phyloP scores from a whole-genome alignment of 2,888 invertebrate species.

The Eumerus sabulonum region DNA sequence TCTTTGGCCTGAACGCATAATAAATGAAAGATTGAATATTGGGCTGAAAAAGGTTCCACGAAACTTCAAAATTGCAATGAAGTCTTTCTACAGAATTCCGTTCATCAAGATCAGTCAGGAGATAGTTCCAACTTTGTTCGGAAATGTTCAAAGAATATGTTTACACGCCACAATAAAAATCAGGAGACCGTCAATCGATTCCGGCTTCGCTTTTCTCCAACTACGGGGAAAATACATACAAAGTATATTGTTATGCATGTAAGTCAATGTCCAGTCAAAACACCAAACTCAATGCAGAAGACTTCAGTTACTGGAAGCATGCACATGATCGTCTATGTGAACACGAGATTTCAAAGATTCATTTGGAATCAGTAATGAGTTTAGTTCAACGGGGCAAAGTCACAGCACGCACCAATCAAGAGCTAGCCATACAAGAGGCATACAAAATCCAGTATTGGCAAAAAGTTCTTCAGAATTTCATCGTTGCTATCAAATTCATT shows the following conservation, averaged over 20 bases:
- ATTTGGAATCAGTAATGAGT: slow-evolving; percentile 13
- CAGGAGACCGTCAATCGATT: slow-evolving; percentile 13
- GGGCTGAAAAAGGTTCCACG: too few species aligned
- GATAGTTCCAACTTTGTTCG: not conserved
- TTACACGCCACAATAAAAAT: slow-evolving; percentile 17
- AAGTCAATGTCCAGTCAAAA: too few species aligned
- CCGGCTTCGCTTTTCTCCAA: not conserved
- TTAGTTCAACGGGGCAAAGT: slow-evolving; percentile 8
- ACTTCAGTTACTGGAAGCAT: slow-evolving; percentile 3
- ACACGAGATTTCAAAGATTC: slow-evolving; percentile 10
- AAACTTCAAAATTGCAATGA: too few species aligned
- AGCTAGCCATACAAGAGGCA: not conserved
- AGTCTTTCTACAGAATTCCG: slow-evolving; percentile 12
- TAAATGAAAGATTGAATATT: too few species aligned
- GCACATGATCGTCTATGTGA: slow-evolving; percentile 4
- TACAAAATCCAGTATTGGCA: too few species aligned
- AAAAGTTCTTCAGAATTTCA: slow-evolving; percentile 22
- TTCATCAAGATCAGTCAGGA: slow-evolving; percentile 11
- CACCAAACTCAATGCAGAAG: not conserved
- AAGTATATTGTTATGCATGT: too few species aligned
- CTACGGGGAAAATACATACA: too few species aligned
- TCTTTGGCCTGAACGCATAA: too few species aligned
- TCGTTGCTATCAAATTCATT: slow-evolving; percentile 45
- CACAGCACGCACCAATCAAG: not conserved
- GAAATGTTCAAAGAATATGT: slow-evolving; percentile 16